A percentile compares a stretch with the other conserved stretches of the same genome.
phyloP scores from a whole-genome alignment of 2,888 invertebrate genomes.

The Stenodera caucasica region DNA sequence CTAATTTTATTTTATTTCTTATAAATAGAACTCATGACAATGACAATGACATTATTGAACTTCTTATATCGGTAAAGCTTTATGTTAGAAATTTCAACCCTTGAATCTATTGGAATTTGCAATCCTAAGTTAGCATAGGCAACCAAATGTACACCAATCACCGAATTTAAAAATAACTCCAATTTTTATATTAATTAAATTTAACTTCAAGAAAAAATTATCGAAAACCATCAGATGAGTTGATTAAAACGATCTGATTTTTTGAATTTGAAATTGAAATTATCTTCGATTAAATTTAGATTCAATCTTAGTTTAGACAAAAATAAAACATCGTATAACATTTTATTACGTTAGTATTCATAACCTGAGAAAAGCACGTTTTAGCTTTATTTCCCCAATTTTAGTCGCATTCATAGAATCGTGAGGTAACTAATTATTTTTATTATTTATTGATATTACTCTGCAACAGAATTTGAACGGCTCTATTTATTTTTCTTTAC shows the following conservation, averaged over 20 bases:
- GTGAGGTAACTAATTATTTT: no score
- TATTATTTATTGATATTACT: no score
- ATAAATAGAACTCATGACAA: conserved; percentile 1
- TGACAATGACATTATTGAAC: neutral
- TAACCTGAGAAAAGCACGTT: neutral
- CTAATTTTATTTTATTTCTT: neutral
- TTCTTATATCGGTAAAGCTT: no score
- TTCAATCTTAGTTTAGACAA: neutral
- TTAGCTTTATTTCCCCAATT: neutral
- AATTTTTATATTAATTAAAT: no score
- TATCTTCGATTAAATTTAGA: no score
- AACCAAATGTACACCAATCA: neutral
- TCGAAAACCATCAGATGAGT: no score
- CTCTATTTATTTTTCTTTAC: no score
- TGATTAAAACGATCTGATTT: no score
- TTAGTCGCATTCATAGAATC: neutral
- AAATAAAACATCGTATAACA: neutral
- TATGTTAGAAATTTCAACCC: neutral
- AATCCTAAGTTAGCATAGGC: neutral
- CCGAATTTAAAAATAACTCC: neutral
- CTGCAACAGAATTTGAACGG: no score
- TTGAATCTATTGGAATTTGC: neutral
- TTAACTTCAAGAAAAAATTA: no score
- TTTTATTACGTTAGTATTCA: neutral
- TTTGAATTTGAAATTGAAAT: no score